Evolutionary conservation across 2,888 invertebrate species (phyloP).

Genomic region (Meteorus cinctellus): DNA sequence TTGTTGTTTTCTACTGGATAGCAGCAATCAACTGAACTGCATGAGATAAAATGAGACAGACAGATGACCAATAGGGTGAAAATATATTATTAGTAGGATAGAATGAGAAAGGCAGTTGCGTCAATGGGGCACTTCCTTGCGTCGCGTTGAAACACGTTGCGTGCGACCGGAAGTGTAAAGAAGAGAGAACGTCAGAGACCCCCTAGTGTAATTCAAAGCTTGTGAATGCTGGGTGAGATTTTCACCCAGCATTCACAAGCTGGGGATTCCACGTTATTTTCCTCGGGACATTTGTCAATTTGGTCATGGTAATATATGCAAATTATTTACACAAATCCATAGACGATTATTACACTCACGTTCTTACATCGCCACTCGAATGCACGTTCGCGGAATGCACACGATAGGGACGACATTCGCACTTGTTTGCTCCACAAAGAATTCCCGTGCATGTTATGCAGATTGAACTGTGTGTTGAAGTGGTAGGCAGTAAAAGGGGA

Average conservation of each 20-base stretch:
- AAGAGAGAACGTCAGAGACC: neutral
- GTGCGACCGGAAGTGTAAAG: constrained; percentile 49
- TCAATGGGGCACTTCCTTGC: constrained; percentile 36
- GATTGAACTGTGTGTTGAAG: neutral
- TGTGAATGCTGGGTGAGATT: too few relatives aligned
- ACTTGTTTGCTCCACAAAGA: constrained; percentile 28
- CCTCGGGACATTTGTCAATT: neutral
- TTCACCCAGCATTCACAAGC: too few relatives aligned
- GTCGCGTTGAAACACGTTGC: constrained; percentile 37
- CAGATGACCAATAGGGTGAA: neutral
- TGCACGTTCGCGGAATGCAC: constrained; percentile 4
- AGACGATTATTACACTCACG: neutral
- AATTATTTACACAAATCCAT: neutral
- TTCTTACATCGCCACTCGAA: neutral
- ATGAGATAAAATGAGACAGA: too few relatives aligned
- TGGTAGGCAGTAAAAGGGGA: neutral
- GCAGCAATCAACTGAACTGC: too few relatives aligned
- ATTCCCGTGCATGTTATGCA: constrained; percentile 22
- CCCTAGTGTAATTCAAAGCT: neutral
- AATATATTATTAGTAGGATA: too few relatives aligned
- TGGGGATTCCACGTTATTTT: neutral
- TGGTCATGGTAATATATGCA: neutral
- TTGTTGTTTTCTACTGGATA: too few relatives aligned
- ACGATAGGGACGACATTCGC: constrained; percentile 6
- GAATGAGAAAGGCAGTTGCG: constrained; percentile 14